Evolutionary conservation across 1,140 invertebrate species (phyloP), one percentile per base, ranked within the genome.

Genomic region (Listronotus oregonensis): DNA sequence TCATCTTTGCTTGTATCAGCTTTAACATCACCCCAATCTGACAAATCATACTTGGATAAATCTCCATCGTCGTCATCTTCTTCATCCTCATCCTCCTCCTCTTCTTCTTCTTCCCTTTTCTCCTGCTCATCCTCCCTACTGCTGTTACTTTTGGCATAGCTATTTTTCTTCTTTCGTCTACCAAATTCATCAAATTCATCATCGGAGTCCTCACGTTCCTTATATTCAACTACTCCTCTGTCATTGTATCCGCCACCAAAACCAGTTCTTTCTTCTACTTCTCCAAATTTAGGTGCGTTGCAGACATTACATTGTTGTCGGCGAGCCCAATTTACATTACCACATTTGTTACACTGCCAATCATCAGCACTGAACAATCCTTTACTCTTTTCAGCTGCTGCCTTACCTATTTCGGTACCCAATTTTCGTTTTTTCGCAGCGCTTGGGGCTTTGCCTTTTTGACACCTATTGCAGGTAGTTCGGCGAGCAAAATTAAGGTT

Each of bases 261-360:
- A 17, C 91, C 91, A 64, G 87, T 88, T 63, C 90, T 80, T 76
- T 89, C 88, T 79, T 92, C 89, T 47, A 95, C 88, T 80, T 97
- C 95, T 3, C 92, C 92, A 80, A 95, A 94, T 81, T 98, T 99
- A 1, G 96, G 95, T 1, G 96, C 93, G 83, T 99, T 99, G 81
- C 98, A 99, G 84, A 99, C 94, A 80, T 99, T 99, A 80, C 98
- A 99, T 52, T 93, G 94, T 73, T 91, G 90, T 46, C 98, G 84
- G 62, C 97, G 85, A 11, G 97, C 97, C 98, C 98, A 99, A 79
- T 99, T 99, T 3, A 99, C 97, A 81, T 99, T 99, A 1, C 95
- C 96, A 83, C 97, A 99, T 79, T 98, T 98, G 80, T 92, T 96
- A 79, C 98, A 99, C 77, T 98, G 94, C 98, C 98, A 99, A 80